phyloP scores from a whole-genome alignment of 1,140 invertebrate genomes.

The Caenorhabditis tropicalis region DNA sequence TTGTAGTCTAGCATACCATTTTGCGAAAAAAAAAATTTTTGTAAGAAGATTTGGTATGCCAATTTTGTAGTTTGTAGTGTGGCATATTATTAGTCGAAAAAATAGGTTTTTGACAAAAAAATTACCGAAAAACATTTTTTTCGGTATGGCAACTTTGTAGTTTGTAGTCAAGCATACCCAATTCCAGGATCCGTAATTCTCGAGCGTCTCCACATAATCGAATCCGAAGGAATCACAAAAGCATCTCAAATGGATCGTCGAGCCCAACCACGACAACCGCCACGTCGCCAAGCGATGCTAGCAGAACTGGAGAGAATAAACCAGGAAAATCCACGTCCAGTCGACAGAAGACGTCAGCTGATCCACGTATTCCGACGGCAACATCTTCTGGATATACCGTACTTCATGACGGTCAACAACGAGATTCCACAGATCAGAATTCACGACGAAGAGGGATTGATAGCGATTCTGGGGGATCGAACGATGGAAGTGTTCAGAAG shows the following conservation, averaged over 20 bases:
- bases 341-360: too few species aligned
- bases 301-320: neutral
- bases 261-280: neutral
- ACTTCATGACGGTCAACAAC: too few species aligned
- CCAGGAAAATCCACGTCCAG: too few species aligned
- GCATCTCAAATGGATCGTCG: neutral
- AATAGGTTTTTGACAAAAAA: neutral
- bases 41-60: too few species aligned
- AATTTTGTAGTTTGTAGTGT: too few species aligned
- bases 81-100: neutral
- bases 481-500: too few species aligned
- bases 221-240: neutral
- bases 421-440: too few species aligned
- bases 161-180: too few species aligned
- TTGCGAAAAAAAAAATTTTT: neutral
- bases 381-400: too few species aligned
- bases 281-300: neutral
- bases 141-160: too few species aligned
- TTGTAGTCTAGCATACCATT: neutral
- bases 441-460: too few species aligned
- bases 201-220: neutral
- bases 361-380: too few species aligned
- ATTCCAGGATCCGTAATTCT: constrained; percentile 1
- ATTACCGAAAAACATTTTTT: neutral
- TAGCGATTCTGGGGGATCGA: neutral